These are phyloP conservation scores for Noctua janthina DNA, from an alignment of 2,888 invertebrate species.

Conservation along the genomic window DNA sequence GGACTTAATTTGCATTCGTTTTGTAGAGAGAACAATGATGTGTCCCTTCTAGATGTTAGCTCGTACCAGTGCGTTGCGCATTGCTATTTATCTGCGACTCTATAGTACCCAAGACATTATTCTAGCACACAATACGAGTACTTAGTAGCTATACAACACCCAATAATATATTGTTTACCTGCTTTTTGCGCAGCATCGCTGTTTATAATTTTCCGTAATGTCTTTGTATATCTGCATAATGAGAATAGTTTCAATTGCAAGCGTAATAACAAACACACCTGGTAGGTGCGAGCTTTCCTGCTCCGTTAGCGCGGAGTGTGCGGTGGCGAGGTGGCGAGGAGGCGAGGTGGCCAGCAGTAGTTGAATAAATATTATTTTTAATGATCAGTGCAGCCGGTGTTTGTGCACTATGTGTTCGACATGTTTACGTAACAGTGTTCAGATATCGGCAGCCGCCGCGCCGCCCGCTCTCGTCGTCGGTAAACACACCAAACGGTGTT, in stretches of 20 bases:
- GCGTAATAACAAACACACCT: conserved; percentile 62
- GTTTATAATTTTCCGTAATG: conserved; percentile 78
- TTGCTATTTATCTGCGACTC: conserved; percentile 58
- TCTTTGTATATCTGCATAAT: conserved; percentile 70
- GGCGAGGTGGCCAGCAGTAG: conserved; percentile 74
- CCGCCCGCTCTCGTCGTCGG: conserved; percentile 60
- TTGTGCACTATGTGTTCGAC: conserved; percentile 82
- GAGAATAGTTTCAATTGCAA: conserved; percentile 63
- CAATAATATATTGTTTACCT: conserved; percentile 77
- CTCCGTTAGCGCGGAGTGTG: conserved; percentile 56
- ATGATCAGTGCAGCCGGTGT: conserved; percentile 87
- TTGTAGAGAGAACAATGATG: conserved; percentile 7
- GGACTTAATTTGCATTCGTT: background rate
- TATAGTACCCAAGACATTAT: conserved; percentile 58
- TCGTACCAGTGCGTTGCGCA: conserved; percentile 55
- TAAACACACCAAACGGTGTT: conserved; percentile 77
- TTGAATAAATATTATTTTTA: conserved; percentile 89
- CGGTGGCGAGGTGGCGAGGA: conserved; percentile 59
- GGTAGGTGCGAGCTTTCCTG: conserved; percentile 58
- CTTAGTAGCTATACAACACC: conserved; percentile 68
- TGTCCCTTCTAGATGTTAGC: conserved; percentile 54
- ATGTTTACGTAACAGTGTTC: conserved; percentile 87
- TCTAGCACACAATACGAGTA: conserved; percentile 65
- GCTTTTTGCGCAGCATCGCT: conserved; percentile 78
- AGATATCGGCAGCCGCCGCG: conserved; percentile 73